A percentile compares a stretch with the other conserved stretches of the same genome.
Evolutionary conservation across 1,140 invertebrate species (phyloP).

Genomic region (Halotydeus destructor): DNA sequence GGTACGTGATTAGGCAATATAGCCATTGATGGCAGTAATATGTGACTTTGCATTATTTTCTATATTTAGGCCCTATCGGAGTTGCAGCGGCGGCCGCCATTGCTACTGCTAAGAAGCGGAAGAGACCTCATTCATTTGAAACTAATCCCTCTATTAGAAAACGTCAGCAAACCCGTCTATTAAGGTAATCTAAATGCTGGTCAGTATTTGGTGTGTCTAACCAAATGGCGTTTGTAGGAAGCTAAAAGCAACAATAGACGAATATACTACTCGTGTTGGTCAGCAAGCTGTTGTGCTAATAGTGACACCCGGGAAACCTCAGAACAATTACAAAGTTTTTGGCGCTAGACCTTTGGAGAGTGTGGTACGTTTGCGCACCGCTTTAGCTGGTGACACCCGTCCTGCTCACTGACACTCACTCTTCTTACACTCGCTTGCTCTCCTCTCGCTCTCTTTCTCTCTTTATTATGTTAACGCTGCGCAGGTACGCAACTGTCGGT

Average conservation of each 20-base stretch:
- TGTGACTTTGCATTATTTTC: constrained; percentile 6
- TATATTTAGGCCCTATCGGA: constrained; percentile 55
- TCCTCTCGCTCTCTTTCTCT: background rate
- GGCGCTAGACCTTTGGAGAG: constrained; percentile 89
- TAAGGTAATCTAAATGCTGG: constrained; percentile 48
- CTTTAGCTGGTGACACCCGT: background rate
- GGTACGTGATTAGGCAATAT: constrained; percentile 32
- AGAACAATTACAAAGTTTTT: constrained; percentile 81
- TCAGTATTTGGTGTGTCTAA: background rate
- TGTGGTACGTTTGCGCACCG: constrained; percentile 55
- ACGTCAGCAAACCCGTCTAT: constrained; percentile 77
- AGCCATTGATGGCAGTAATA: background rate
- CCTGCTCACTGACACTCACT: background rate
- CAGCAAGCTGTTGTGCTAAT: constrained; percentile 89
- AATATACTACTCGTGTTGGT: constrained; percentile 88
- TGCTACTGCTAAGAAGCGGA: constrained; percentile 81
- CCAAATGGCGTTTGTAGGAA: constrained; percentile 36
- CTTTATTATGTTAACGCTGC: constrained; percentile 12
- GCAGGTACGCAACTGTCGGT: constrained; percentile 56
- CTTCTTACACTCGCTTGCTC: background rate
- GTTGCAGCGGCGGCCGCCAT: constrained; percentile 91
- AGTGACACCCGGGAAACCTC: constrained; percentile 86
- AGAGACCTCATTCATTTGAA: constrained; percentile 86
- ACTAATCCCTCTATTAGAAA: constrained; percentile 92
- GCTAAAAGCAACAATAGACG: constrained; percentile 58